Evolutionary conservation across 2,797 vertebrate species (phyloP), one percentile per base, ranked within the genome.

Genomic region (Bryconaethiops microstoma): DNA sequence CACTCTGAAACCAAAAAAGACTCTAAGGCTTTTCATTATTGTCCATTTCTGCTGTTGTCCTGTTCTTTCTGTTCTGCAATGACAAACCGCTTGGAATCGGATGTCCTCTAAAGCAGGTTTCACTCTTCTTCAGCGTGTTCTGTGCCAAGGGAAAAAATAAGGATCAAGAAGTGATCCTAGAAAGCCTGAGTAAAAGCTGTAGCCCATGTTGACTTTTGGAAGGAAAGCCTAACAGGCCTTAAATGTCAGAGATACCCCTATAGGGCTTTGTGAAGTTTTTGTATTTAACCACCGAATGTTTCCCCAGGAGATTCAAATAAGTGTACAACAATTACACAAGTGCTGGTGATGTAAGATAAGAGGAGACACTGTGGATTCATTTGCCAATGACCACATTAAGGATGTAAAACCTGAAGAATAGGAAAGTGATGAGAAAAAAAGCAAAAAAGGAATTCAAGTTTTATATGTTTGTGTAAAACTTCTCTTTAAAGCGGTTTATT

Each of bases 1-100:
- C 59, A 48, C 48, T 35, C 21, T 55, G 70, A 59, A 35, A 45
- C 25, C 72, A 45, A 21, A 9, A 16, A 79, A 79, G 59, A 29
- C 12, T 64, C 17, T 35, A 14, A 12, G 14, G 16, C 1, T 13
- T 72, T 72, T 55, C 50, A 8, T 29, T 55, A 1, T 10, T 45
- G 42, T 65, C 7, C 14, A 2, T 70, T 81, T 54, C 29, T 8
- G 19, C 70, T 19, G 63, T 68, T 25, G 39, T 68, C 63, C 23
- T 8, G 4, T 62, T 59, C 35, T 74, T 73, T 64, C 42, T 39
- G n/a, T 60, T 68, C 39, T 48, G 25, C 4, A 17, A 52, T 60
- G 63, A 60, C 19, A 29, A 76, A 63, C 45, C 9, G 23, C 14
- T 60, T 75, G 55, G 7, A 62, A 52, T 7, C 57, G 64, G 74